Conservation (phyloP, 92 coral and sea anemone species). For the Desmophyllum pertusum region DNA sequence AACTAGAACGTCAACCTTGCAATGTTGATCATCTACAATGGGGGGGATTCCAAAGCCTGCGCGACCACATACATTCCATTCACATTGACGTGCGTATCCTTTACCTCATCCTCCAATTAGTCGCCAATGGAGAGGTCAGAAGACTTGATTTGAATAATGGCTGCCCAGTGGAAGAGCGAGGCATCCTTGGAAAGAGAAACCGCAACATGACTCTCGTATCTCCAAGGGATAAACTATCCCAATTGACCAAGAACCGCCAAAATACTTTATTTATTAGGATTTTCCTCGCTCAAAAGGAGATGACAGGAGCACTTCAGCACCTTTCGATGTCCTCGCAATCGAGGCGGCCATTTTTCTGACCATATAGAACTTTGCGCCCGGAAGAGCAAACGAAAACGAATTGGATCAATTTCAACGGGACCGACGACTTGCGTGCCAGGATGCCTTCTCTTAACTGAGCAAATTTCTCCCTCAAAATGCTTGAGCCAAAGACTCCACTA, state of each 20-base stretch:
- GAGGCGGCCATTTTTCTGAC: background rate
- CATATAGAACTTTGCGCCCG: background rate
- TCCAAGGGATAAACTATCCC: constrained; percentile 22
- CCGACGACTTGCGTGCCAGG: background rate
- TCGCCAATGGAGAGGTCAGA: constrained; percentile 34
- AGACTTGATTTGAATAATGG: constrained; percentile 27
- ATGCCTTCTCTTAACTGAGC: background rate
- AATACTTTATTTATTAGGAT: no score
- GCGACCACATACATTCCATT: constrained; percentile 18
- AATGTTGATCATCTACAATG: background rate
- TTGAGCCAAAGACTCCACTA: constrained; percentile 19
- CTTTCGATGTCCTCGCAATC: background rate
- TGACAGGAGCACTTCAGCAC: no score
- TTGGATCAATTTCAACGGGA: background rate
- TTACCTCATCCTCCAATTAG: constrained; percentile 35
- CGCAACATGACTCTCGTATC: no score
- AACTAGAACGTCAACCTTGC: constrained; percentile 12
- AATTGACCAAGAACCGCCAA: constrained; percentile 41
- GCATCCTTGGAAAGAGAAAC: constrained; percentile 39
- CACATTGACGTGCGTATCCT: constrained; percentile 2
- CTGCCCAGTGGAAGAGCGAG: constrained; percentile 34
- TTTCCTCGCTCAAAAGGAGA: no score
- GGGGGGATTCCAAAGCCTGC: constrained; percentile 1
- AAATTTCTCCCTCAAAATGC: background rate
- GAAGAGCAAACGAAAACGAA: background rate